Base-by-base conservation (phyloP, 2,888 invertebrate species). In the Scrobipalpa atriplicella region DNA sequence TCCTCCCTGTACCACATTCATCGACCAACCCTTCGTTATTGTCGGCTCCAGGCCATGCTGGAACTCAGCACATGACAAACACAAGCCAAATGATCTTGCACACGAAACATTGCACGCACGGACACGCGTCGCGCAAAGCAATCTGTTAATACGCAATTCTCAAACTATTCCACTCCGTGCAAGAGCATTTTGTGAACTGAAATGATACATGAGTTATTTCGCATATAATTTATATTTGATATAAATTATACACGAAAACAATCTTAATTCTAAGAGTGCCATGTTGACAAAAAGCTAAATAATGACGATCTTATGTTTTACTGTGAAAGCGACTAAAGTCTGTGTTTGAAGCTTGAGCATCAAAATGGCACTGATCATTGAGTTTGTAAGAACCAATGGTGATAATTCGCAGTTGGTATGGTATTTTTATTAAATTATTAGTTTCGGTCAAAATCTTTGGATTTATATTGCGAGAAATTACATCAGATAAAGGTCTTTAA, bases 1-100 rank as follows among this genome's bases (percentile, higher is more conserved):
- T 95, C 94, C 84, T 95, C 94, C 78, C 95, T 93, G 92, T 90
- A 79, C 84, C 89, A 86, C 88, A 91, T 91, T 90, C 80, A 91
- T 84, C 84, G 82, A 87, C 86, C 87, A 88, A 81, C 86, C 81
- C 81, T 84, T 85, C 76, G 86, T 91, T 92, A 92, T 85, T 85
- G 75, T 75, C 79, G 74, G 82, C 79, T 72, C 78, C 74, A 70
- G 74, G 75, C 75, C 74, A 84, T 84, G 87, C 90, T 91, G 89
- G 78, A 90, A 87, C 84, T 89, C 89, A 90, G 90, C 89, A 85
- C 82, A 84, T 77, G 76, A 84, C 83, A 86, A 77, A 82, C 76
- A 83, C 79, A 80, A 78, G 81, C 78, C 78, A 83, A 87, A 87
- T 80, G 76, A 76, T 79, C 84, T 86, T 86, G 85, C 88, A 86